These are phyloP conservation scores for Thymelicus acteon DNA, from an alignment of 2,888 invertebrate genomes.

Conservation along the genomic window DNA sequence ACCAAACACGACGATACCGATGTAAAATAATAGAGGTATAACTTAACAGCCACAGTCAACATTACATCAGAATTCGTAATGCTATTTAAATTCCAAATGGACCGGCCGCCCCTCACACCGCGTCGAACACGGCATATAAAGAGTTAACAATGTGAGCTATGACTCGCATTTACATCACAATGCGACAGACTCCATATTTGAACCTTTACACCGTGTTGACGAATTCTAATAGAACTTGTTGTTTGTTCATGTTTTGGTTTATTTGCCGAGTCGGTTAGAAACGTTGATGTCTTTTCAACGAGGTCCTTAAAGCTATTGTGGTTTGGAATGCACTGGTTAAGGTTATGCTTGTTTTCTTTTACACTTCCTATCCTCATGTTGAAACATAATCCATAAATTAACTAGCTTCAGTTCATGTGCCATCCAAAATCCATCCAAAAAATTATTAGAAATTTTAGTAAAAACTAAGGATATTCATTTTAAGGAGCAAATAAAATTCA, in stretches of 20 bases:
- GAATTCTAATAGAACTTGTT: neutral
- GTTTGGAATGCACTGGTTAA: too few relatives aligned
- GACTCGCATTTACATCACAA: constrained; percentile 21
- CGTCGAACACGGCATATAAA: constrained; percentile 3
- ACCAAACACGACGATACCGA: neutral
- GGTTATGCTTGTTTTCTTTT: too few relatives aligned
- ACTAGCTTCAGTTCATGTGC: too few relatives aligned
- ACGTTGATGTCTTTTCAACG: too few relatives aligned
- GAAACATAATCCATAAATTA: too few relatives aligned
- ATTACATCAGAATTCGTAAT: constrained; percentile 19
- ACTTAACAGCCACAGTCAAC: neutral
- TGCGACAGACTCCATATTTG: constrained; percentile 6
- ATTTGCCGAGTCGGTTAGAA: too few relatives aligned
- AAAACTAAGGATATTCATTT: too few relatives aligned
- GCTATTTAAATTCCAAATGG: constrained; percentile 4
- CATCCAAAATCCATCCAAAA: too few relatives aligned
- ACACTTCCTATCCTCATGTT: too few relatives aligned
- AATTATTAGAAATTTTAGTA: too few relatives aligned
- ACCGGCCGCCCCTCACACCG: constrained; percentile 7
- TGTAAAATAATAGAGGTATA: neutral
- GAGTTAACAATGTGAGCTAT: constrained; percentile 8
- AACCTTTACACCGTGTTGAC: constrained; percentile 15
- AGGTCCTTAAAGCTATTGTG: too few relatives aligned
- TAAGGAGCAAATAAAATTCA: too few relatives aligned
- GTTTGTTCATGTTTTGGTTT: neutral